Percentiles rank a stretch among this genome's conserved stretches.
phyloP scores from a whole-genome alignment of 1,140 invertebrate species.

The Hyles euphorbiae region DNA sequence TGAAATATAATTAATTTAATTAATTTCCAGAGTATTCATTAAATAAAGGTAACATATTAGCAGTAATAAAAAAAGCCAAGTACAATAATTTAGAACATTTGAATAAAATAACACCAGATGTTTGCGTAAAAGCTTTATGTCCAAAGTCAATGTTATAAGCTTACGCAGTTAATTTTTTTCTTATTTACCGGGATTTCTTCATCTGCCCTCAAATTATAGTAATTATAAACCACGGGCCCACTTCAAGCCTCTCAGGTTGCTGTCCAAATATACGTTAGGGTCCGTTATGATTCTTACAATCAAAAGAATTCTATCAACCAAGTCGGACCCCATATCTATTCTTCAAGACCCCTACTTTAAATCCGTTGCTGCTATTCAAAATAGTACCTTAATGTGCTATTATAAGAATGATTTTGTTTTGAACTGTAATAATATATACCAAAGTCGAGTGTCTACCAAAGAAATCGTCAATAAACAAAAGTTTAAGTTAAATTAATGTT shows the following conservation, averaged over 20 bases:
- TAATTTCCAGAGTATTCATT: too few relatives aligned
- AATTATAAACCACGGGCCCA: slow-evolving; percentile 68
- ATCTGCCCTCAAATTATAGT: slow-evolving; percentile 71
- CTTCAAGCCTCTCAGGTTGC: slow-evolving; percentile 69
- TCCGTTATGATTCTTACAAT: slow-evolving; percentile 65
- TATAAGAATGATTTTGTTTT: slow-evolving; percentile 16
- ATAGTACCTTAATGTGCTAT: slow-evolving; percentile 12
- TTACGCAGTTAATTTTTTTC: slow-evolving; percentile 3
- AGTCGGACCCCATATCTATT: slow-evolving; percentile 71
- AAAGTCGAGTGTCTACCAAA: slow-evolving; percentile 66
- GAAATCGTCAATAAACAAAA: slow-evolving; percentile 73
- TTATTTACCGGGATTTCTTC: slow-evolving; percentile 40
- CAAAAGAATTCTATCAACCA: slow-evolving; percentile 65
- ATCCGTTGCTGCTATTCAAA: slow-evolving; percentile 15
- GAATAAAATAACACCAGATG: too few relatives aligned
- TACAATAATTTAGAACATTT: too few relatives aligned
- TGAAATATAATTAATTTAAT: too few relatives aligned
- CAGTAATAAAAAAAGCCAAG: too few relatives aligned
- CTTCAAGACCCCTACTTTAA: slow-evolving; percentile 57
- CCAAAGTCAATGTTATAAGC: background rate
- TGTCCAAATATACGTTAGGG: slow-evolving; percentile 75
- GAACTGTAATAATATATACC: slow-evolving; percentile 11
- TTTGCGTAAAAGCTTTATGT: background rate
- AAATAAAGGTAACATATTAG: too few relatives aligned
- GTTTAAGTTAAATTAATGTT: slow-evolving; percentile 68